phyloP scores from a whole-genome alignment of 2,797 vertebrate genomes.

The Dryobates pubescens region DNA sequence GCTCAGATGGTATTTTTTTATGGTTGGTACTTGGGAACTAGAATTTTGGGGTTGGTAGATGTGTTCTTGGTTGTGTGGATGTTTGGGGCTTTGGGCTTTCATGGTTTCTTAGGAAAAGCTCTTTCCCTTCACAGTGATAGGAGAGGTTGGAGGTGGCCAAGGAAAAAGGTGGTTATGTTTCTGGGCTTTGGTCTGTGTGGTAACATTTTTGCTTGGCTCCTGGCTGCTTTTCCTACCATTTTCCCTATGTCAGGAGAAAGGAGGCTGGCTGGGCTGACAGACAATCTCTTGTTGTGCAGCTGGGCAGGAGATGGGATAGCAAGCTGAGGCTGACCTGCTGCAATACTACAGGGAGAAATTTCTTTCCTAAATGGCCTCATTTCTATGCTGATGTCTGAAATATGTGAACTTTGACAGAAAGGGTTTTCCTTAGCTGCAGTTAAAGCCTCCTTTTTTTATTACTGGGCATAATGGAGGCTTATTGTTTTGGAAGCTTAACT shows the following conservation, averaged over 20 bases:
- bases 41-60: rapidly evolving
- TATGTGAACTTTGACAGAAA: not conserved
- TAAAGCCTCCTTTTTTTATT: not conserved
- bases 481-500: not conserved
- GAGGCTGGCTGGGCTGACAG: not conserved
- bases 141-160: too few relatives aligned
- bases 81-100: not conserved
- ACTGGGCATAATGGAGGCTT: not conserved
- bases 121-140: rapidly evolving
- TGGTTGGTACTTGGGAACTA: not conserved
- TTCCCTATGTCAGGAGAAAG: rapidly evolving
- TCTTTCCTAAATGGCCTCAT: not conserved
- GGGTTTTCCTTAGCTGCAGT: not conserved
- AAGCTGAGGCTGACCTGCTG: not conserved
- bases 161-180: not conserved
- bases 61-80: rapidly evolving
- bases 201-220: not conserved
- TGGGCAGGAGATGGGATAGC: not conserved
- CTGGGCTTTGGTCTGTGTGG: not conserved
- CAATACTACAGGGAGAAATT: not conserved
- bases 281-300: not conserved
- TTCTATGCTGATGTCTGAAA: not conserved
- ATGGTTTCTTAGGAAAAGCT: rapidly evolving
- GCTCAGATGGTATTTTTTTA: rapidly evolving
- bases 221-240: not conserved